Evolutionary conservation across 2,113 vertebrate species (phyloP).

Genomic region (Tretioscincus oriximinensis): DNA sequence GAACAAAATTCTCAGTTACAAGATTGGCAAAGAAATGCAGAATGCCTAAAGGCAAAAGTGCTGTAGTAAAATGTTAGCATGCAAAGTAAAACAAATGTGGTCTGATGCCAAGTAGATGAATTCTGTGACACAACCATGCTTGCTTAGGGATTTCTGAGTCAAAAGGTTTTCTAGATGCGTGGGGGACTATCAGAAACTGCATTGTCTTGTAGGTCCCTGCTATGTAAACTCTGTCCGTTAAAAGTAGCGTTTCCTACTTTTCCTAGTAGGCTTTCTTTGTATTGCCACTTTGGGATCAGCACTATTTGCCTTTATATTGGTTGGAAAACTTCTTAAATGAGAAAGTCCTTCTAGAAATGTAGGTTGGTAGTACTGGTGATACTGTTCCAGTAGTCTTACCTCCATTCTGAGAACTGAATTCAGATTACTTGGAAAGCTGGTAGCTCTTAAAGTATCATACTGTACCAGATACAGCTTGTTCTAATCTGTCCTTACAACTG

Average conservation of each 20-base stretch:
- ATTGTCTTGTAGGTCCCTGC: constrained; percentile 69
- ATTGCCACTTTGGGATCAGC: constrained; percentile 50
- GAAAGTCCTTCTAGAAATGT: constrained; percentile 47
- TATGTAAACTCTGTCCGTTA: constrained; percentile 60
- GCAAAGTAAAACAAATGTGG: constrained; percentile 61
- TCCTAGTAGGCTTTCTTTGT: constrained; percentile 57
- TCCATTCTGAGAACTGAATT: constrained; percentile 60
- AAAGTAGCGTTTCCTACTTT: constrained; percentile 37
- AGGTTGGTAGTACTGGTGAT: constrained; percentile 46
- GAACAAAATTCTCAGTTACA: constrained; percentile 99
- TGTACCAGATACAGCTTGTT: constrained; percentile 38
- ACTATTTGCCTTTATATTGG: constrained; percentile 46
- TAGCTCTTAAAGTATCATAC: constrained; percentile 35
- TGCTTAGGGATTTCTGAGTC: constrained; percentile 77
- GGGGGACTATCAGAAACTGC: constrained; percentile 66
- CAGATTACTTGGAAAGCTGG: constrained; percentile 51
- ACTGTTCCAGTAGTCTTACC: constrained; percentile 29
- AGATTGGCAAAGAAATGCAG: constrained; percentile 98
- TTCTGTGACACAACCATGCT: constrained; percentile 73
- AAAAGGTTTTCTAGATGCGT: constrained; percentile 75
- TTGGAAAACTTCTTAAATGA: constrained; percentile 71
- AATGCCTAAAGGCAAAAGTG: constrained; percentile 76
- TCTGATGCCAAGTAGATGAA: constrained; percentile 74
- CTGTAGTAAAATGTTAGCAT: constrained; percentile 39
- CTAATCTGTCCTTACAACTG: neutral